Conservation (phyloP, 2,113 vertebrate species). For the Phylloscopus whistleri region DNA sequence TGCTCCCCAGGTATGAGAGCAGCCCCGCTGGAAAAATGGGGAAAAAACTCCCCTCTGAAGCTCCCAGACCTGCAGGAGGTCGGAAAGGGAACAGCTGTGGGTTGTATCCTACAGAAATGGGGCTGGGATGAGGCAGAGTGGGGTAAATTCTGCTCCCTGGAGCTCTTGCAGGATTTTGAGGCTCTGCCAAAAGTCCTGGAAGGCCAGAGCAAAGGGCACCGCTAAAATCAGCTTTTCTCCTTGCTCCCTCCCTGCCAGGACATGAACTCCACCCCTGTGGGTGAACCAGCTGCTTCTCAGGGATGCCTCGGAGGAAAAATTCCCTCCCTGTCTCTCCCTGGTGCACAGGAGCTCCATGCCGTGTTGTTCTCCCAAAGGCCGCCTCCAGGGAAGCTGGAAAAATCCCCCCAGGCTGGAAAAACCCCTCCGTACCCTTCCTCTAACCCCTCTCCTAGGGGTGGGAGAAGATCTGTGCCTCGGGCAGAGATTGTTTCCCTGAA, state of each 20-base stretch:
- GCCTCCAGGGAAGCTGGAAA: not conserved
- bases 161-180: not conserved
- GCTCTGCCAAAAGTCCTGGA: not conserved
- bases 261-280: not conserved
- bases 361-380: not conserved
- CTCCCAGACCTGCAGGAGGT: not conserved
- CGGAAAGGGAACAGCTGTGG: fast-evolving
- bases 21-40: not conserved
- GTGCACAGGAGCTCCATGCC: fast-evolving
- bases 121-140: not conserved
- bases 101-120: not conserved
- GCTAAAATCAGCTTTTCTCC: not conserved
- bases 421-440: fast-evolving
- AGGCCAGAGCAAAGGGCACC: not conserved
- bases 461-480: not conserved
- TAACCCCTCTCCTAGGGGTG: not conserved
- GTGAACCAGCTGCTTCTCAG: not conserved
- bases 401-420: not conserved
- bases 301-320: fast-evolving
- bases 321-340: not conserved
- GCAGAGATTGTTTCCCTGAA: not conserved
- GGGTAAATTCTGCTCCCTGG: not conserved
- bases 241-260: not conserved
- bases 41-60: fast-evolving
- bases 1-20: not conserved